Evolutionary conservation across 2,113 vertebrate species (phyloP).

Genomic region (Gadus macrocephalus): DNA sequence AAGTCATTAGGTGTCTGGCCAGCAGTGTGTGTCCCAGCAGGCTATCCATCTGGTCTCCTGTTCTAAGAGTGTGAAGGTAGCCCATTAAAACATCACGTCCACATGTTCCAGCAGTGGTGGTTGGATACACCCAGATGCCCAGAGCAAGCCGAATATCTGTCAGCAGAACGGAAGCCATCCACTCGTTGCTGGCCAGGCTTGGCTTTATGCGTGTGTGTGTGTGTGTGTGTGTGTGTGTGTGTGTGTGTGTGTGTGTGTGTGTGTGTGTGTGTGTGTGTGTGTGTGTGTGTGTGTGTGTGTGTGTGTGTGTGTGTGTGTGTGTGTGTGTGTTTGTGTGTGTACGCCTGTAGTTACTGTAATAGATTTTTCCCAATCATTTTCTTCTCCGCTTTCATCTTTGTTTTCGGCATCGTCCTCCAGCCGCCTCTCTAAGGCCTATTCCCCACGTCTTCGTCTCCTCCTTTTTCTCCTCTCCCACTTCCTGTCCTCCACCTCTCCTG

Average conservation of each 20-base stretch:
- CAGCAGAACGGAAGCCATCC: not conserved
- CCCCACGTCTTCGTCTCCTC: not conserved
- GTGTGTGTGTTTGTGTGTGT: not conserved
- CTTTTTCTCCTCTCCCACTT: not conserved
- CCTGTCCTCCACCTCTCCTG: no score
- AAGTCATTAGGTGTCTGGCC: not conserved
- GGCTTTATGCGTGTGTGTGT: not conserved
- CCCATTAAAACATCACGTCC: conserved; percentile 9
- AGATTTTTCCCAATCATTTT: no score
- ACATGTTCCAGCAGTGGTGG: conserved; percentile 2
- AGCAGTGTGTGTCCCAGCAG: not conserved
- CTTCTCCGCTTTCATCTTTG: no score
- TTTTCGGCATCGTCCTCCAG: no score
- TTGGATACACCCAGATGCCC: not conserved
- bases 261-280: not conserved
- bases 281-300: not conserved
- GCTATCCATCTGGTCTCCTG: not conserved
- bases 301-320: not conserved
- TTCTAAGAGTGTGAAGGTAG: not conserved
- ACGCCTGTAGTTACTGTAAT: not conserved
- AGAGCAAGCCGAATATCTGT: not conserved
- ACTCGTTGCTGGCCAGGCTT: not conserved
- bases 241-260: not conserved
- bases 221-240: not conserved
- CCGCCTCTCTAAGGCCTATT: no score